These are phyloP conservation scores for Luehdorfia chinensis DNA, from an alignment of 1,140 invertebrate species.

Conservation along the genomic window DNA sequence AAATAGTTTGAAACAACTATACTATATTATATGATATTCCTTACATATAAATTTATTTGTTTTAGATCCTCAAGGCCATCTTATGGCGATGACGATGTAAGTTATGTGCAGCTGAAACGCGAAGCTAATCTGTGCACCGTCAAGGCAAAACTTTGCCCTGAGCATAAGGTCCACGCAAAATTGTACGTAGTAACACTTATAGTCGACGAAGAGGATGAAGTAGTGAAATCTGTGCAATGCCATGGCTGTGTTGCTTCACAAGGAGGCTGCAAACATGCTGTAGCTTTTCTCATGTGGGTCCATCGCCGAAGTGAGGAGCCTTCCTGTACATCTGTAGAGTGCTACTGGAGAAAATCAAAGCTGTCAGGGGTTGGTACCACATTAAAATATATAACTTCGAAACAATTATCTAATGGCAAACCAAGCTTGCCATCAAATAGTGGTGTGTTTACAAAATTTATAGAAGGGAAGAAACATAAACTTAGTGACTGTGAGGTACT, in stretches of 20 bases:
- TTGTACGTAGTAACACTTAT: constrained; percentile 25
- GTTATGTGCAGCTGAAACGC: constrained; percentile 42
- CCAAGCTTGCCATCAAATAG: constrained; percentile 23
- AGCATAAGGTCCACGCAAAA: constrained; percentile 51
- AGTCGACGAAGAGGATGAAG: constrained; percentile 32
- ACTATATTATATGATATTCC: constrained; percentile 5
- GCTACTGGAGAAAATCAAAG: constrained; percentile 47
- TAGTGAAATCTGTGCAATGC: constrained; percentile 30
- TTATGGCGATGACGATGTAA: constrained; percentile 45
- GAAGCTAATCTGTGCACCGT: constrained; percentile 31
- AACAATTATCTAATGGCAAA: constrained; percentile 24
- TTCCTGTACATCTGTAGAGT: constrained; percentile 49
- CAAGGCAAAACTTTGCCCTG: constrained; percentile 40
- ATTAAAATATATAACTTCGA: constrained; percentile 29
- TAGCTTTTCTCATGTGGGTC: constrained; percentile 39
- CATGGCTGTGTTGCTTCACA: constrained; percentile 39
- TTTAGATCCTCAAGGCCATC: constrained; percentile 31
- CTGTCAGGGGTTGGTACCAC: constrained; percentile 31
- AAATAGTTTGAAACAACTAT: too few species aligned
- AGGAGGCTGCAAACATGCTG: constrained; percentile 59
- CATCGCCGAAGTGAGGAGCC: constrained; percentile 55
- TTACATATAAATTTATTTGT: too few species aligned
- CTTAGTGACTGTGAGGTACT: constrained; percentile 22
- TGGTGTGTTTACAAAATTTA: constrained; percentile 24
- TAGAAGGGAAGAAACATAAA: constrained; percentile 27